Evolutionary conservation across 2,797 vertebrate species (phyloP), one percentile per base, ranked within the genome.

Genomic region (Cirrhinus mrigala): DNA sequence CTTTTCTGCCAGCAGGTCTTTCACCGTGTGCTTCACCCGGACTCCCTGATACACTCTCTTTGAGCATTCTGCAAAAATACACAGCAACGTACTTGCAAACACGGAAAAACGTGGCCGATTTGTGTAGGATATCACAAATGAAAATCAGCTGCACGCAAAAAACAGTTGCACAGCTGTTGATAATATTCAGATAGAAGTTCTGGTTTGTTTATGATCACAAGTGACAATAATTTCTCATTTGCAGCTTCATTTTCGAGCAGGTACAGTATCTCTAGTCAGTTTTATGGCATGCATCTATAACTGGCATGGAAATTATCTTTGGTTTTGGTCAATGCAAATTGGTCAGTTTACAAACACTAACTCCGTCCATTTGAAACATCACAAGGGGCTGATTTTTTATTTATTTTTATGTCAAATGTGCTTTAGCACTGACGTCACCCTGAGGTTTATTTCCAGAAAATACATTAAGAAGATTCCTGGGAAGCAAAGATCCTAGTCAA

Each of bases 11-110:
- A 99, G 95, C 4, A 99, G 96, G 60, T 99, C 98, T 91, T 99
- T 99, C 88, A 99, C 98, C 0, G 98, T 99, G 90, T 99, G 98
- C 85, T 99, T 99, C 79, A 99, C 98, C 50, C 98, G 92, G 44
- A 99, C 97, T 0, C 98, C 98, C 86, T 99, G 98, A 94, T 99
- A 99, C 79, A 99, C 96, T 0, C 97, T 90, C 81, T 97, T 98
- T 20, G 96, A 95, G 68, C 96, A 97, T 84, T 98, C 97, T 96
- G 93, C 83, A 68, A 89, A 89, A 11, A 50, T n/a, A 74, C 12
- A 83, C 15, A 83, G 66, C 73, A 79, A 84, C 14, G 9, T 3
- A 54, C 50, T 79, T 74, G 85, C 87, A 90, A 90, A 60, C 37
- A 33, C 33, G 11, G 12, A 66, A 66, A 79, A 64, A 2, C 4